Percentiles rank a stretch among this genome's conserved stretches.
phyloP scores from a whole-genome alignment of 2,888 invertebrate genomes.

The Eupithecia tripunctaria region DNA sequence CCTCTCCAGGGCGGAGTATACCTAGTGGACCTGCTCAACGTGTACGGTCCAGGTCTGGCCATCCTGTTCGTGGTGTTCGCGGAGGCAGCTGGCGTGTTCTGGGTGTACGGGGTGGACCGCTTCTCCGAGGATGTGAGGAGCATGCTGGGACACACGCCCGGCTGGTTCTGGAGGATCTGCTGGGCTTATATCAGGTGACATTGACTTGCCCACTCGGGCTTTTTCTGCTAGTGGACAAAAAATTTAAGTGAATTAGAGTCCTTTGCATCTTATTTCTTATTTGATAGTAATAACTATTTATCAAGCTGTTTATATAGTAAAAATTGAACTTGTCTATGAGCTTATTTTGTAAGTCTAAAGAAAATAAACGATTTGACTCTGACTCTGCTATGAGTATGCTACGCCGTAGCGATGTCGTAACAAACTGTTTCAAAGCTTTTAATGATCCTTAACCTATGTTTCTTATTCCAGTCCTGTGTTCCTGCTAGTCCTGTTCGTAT shows the following conservation, averaged over 20 bases:
- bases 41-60: conserved; percentile 94
- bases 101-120: conserved; percentile 93
- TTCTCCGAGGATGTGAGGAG: conserved; percentile 92
- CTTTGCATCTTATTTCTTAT: too few relatives aligned
- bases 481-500: conserved; percentile 92
- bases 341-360: too few relatives aligned
- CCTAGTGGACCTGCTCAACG: conserved; percentile 93
- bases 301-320: too few relatives aligned
- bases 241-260: too few relatives aligned
- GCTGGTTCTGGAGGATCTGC: conserved; percentile 91
- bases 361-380: too few relatives aligned
- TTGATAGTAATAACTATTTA: too few relatives aligned
- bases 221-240: too few relatives aligned
- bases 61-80: conserved; percentile 96
- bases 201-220: too few relatives aligned
- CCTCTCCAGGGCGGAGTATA: conserved; percentile 91
- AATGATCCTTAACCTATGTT: neutral
- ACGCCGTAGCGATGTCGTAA: neutral
- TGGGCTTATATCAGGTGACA: conserved; percentile 89
- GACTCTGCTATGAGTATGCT: too few relatives aligned
- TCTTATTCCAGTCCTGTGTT: conserved; percentile 88
- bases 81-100: conserved; percentile 94
- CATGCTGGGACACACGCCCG: conserved; percentile 92
- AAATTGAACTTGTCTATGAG: too few relatives aligned
- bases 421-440: neutral